phyloP scores from a whole-genome alignment of 2,113 vertebrate species.

The Spea bombifrons region DNA sequence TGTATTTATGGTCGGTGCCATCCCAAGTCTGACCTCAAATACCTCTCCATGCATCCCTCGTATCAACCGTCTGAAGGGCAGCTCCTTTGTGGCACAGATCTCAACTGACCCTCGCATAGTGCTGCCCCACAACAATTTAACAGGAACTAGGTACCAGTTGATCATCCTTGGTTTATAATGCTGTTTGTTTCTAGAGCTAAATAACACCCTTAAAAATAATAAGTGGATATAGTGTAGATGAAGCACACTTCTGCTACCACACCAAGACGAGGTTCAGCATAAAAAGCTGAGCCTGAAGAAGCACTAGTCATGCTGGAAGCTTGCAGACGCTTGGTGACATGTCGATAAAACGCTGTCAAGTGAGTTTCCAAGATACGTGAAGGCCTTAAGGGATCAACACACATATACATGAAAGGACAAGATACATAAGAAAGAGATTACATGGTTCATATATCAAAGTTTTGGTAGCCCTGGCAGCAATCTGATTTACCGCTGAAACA shows the following conservation, averaged over 20 bases:
- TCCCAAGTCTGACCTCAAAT: no score
- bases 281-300: constrained; percentile 23
- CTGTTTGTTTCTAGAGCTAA: no score
- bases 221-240: not conserved
- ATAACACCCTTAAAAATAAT: no score
- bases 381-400: constrained; percentile 6
- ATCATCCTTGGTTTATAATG: no score
- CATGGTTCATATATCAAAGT: constrained; percentile 15
- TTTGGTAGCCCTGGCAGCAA: not conserved
- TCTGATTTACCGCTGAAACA: not conserved
- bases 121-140: no score
- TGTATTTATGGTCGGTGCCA: no score
- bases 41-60: no score
- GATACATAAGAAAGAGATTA: not conserved
- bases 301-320: constrained; percentile 7
- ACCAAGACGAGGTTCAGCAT: not conserved
- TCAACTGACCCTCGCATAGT: no score
- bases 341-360: constrained; percentile 11
- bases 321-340: constrained; percentile 2
- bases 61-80: no score
- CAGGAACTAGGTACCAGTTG: no score
- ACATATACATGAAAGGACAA: constrained; percentile 8
- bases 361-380: constrained; percentile 1
- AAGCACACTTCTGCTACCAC: not conserved
- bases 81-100: no score